Evolutionary conservation across 1,140 invertebrate genomes (phyloP), one percentile per base, ranked within the genome.

Genomic region (Drosophila pectinifera): DNA sequence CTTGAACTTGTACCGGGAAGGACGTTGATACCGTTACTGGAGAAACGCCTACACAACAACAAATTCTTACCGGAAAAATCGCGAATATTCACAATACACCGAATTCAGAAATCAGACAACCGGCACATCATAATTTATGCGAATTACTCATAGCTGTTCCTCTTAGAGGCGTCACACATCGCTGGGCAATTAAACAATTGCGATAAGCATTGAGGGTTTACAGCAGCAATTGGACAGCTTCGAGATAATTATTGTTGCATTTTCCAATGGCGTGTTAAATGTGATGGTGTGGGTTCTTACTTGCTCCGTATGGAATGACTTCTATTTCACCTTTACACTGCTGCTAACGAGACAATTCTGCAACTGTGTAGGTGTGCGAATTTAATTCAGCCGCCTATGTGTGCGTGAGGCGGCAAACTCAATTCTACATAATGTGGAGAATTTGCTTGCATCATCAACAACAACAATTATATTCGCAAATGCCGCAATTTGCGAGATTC

Each of bases 261-360:
- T 83, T 86, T 49, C 75, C 56, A 31, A 79, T 79, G 59, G 69
- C 74, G 74, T 85, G 74, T 59, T 88, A 26, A 20, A 18, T 49
- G 26, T 63, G 49, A 22, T 38, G 67, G 58, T 61, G 41, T 86
- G 45, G 61, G 68, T 18, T 58, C 61, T 62, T 20, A 31, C 43
- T 53, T 43, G 51, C 34, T 31, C 34, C 18, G 65, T 57, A 84
- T 84, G 84, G 85, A 77, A 88, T 89, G 84, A 89, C 84, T 89
- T 89, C 73, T 89, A 89, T 89, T 89, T 89, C 84, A 89, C 84
- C 84, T 89, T 89, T 89, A 90, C 84, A 89, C 51, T 84, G 64
- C 61, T 41, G 58, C 62, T 45, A 51, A 61, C 58, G 59, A 67
- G 63, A 34, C 54, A 46, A 42, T 59, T 59, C 54, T 48, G 22